Conservation (phyloP, 2,888 invertebrate genomes). For the Coenonympha arcania region DNA sequence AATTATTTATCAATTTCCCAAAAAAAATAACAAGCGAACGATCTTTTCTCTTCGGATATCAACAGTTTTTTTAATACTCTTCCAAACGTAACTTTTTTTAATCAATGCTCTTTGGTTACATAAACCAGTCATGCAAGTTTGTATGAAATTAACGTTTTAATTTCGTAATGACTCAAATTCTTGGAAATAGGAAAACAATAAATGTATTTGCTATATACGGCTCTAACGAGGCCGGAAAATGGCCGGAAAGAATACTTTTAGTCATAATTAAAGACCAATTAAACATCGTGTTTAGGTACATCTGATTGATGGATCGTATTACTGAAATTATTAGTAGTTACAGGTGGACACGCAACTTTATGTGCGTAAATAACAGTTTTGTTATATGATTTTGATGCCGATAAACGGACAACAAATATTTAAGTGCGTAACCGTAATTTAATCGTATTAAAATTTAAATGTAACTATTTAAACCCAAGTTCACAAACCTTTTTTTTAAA, state of each 20-base stretch:
- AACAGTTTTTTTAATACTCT: no score
- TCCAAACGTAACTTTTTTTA: neutral
- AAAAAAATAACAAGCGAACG: no score
- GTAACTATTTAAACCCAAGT: no score
- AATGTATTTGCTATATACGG: conserved; percentile 4
- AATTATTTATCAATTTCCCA: no score
- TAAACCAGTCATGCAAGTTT: neutral
- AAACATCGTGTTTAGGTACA: conserved; percentile 3
- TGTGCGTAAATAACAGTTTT: neutral
- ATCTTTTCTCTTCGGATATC: no score
- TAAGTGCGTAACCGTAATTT: no score
- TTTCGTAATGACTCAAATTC: neutral
- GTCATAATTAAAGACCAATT: conserved; percentile 10
- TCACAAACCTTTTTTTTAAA: no score
- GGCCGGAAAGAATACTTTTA: conserved; percentile 6
- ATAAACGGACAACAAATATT: neutral
- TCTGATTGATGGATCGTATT: conserved; percentile 7
- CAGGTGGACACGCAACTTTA: conserved; percentile 5
- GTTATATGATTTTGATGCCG: neutral
- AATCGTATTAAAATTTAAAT: no score
- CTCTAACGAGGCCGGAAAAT: conserved; percentile 15
- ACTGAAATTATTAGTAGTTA: conserved; percentile 2
- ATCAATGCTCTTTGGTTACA: neutral
- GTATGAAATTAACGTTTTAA: neutral
- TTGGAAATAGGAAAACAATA: conserved; percentile 7